Percentiles rank a stretch among this genome's conserved stretches.
Evolutionary conservation across 1,140 invertebrate genomes (phyloP).

Genomic region (Cherax quadricarinatus): DNA sequence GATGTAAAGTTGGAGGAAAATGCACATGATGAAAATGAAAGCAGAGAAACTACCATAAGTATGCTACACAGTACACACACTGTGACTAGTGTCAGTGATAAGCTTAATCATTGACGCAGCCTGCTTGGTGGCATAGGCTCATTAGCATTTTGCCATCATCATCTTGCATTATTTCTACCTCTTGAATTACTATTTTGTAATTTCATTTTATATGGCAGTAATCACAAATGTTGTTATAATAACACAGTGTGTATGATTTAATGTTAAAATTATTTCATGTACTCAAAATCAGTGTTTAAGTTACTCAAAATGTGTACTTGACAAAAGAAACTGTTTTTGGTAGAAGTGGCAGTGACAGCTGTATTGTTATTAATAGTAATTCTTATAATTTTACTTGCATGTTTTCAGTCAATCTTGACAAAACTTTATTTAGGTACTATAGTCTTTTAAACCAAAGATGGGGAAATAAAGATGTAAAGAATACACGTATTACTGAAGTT

Average conservation of each 20-base stretch:
- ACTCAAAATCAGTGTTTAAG: not conserved
- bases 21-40: not conserved
- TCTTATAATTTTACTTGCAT: not conserved
- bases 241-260: not conserved
- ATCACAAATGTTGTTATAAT: not conserved
- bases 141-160: not conserved
- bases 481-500: not conserved
- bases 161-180: slow-evolving; percentile 4
- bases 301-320: not conserved
- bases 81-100: not conserved
- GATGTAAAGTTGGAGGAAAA: not conserved
- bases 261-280: not conserved
- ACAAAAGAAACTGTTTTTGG: not conserved
- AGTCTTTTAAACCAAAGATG: slow-evolving; percentile 8
- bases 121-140: not conserved
- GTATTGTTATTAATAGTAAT: not conserved
- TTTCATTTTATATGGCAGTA: not conserved
- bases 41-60: not conserved
- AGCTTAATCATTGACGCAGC: not conserved
- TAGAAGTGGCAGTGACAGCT: not conserved
- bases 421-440: not conserved
- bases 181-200: slow-evolving; percentile 4
- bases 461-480: not conserved
- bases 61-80: not conserved
- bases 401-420: not conserved